Percentiles rank a stretch among this genome's conserved stretches.
phyloP scores from a whole-genome alignment of 1,140 invertebrate genomes.

The Lamellibrachia luymesi region DNA sequence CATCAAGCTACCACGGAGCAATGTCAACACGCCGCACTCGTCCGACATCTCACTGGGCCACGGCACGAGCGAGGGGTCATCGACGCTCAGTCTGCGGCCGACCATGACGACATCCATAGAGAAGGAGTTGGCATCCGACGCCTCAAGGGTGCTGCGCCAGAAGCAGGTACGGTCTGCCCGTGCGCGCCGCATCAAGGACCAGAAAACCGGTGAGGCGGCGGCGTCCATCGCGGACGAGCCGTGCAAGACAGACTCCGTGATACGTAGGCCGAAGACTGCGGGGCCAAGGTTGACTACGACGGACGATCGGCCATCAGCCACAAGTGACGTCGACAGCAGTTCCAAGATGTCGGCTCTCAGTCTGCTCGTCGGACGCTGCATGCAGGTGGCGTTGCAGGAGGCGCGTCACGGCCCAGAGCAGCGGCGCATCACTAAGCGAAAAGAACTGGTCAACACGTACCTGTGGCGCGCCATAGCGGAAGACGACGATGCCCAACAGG shows the following conservation, averaged over 20 bases:
- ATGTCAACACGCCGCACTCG: background rate
- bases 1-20: background rate
- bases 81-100: background rate
- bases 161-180: background rate
- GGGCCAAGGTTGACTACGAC: background rate
- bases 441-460: background rate
- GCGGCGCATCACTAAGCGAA: background rate
- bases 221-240: background rate
- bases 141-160: background rate
- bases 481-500: background rate
- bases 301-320: too few relatives aligned
- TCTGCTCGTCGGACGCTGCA: background rate
- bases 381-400: background rate
- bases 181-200: background rate
- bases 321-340: background rate
- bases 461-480: background rate
- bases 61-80: background rate
- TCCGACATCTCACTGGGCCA: background rate
- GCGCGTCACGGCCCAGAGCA: background rate
- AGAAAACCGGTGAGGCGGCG: background rate
- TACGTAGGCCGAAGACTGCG: background rate
- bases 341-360: background rate
- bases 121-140: background rate
- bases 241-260: background rate
- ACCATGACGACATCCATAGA: background rate